A percentile compares a stretch with the other conserved stretches of the same genome.
These are phyloP conservation scores for Sialia sialis DNA, from an alignment of 2,113 vertebrate species.

Conservation along the genomic window DNA sequence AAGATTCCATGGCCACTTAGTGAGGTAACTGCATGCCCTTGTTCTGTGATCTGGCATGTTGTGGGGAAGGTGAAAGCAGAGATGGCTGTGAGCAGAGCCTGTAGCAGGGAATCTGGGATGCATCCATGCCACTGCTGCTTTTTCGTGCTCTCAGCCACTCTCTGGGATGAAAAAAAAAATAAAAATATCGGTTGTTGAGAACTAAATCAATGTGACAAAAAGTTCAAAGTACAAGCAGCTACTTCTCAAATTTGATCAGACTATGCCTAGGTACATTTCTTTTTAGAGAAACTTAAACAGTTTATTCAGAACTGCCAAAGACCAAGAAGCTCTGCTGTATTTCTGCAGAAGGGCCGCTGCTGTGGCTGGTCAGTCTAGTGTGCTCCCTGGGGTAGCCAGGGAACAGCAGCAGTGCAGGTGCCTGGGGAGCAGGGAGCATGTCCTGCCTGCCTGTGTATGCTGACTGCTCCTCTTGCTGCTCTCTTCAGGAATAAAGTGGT, in stretches of 20 bases:
- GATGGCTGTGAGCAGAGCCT: background rate
- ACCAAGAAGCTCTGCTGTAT: background rate
- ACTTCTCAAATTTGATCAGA: fast-evolving
- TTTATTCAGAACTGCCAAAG: background rate
- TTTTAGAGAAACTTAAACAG: background rate
- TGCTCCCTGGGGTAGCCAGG: fast-evolving
- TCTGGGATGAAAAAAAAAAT: background rate
- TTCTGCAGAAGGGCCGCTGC: background rate
- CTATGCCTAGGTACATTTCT: background rate
- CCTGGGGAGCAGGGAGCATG: background rate
- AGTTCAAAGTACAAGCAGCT: background rate
- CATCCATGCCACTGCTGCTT: background rate
- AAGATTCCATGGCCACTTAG: background rate
- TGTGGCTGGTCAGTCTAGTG: background rate
- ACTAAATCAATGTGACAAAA: background rate
- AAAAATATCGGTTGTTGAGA: background rate
- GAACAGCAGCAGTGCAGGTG: background rate
- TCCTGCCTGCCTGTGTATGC: background rate
- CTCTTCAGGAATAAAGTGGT: slow-evolving; percentile 89
- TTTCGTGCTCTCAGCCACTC: background rate
- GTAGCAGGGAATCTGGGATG: background rate
- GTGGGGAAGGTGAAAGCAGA: background rate
- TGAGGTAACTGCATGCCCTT: background rate
- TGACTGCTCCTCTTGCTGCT: slow-evolving; percentile 1
- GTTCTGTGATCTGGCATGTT: background rate